A percentile compares a stretch with the other conserved stretches of the same genome.
phyloP scores from a whole-genome alignment of 53 echinoderm and acorn worm genomes.

The Stichopus horrens region DNA sequence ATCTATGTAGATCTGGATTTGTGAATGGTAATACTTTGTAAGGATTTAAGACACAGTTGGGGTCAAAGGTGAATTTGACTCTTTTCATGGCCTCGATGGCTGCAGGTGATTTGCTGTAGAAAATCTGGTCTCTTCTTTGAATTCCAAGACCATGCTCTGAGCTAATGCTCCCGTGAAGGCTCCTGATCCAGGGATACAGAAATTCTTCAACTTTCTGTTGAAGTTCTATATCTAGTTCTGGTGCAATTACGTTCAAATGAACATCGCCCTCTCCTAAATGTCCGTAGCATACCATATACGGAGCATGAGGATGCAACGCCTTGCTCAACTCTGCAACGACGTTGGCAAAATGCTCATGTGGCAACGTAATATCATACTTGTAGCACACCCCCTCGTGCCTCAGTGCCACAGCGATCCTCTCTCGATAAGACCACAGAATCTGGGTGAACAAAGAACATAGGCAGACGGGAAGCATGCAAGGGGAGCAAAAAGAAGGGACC shows the following conservation, averaged over 20 bases:
- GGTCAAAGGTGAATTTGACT: slow-evolving; percentile 76
- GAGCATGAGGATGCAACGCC: slow-evolving; percentile 51
- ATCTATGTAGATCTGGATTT: background rate
- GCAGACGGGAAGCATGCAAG: background rate
- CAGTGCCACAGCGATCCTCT: slow-evolving; percentile 70
- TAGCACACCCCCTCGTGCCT: slow-evolving; percentile 66
- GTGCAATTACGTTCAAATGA: slow-evolving; percentile 74
- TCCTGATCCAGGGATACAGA: slow-evolving; percentile 74
- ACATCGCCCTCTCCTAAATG: slow-evolving; percentile 92
- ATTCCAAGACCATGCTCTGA: slow-evolving; percentile 95
- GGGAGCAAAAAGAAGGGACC: no score
- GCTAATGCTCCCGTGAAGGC: slow-evolving; percentile 76
- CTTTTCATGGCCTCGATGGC: slow-evolving; percentile 73
- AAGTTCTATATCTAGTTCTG: slow-evolving; percentile 52
- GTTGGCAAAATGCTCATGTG: slow-evolving; percentile 63
- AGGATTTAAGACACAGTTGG: slow-evolving; percentile 76
- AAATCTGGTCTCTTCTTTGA: slow-evolving; percentile 77
- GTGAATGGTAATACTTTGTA: slow-evolving; percentile 56
- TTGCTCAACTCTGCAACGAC: slow-evolving; percentile 60
- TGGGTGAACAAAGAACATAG: slow-evolving; percentile 23
- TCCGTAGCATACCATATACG: slow-evolving; percentile 76
- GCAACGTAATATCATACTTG: slow-evolving; percentile 92
- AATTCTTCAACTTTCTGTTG: slow-evolving; percentile 67
- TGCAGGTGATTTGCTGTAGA: slow-evolving; percentile 68
- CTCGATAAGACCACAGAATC: slow-evolving; percentile 80